Evolutionary conservation across 2,113 vertebrate genomes (phyloP), one percentile per base, ranked within the genome.

Genomic region (Notechis scutatus): DNA sequence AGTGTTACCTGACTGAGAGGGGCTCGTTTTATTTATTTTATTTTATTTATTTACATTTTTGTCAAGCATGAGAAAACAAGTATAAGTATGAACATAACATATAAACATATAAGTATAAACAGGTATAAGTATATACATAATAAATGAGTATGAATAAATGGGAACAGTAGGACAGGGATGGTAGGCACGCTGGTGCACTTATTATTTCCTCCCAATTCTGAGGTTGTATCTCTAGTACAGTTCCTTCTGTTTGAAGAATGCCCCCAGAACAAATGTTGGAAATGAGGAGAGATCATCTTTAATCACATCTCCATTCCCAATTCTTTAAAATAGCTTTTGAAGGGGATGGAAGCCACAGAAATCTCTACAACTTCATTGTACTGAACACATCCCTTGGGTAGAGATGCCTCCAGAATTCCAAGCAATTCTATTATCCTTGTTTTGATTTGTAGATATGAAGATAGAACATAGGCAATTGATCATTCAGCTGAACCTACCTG

Each of bases 401-500:
- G 14, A n/a, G 64, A 69, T 69, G 59, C 14, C 29, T 69, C 64
- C 64, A 34, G 4, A 69, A 69, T 69, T 64, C 24, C 92, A 81
- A 90, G 59, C 15, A 57, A 90, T 47, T 74, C 86, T n/a, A 45
- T 69, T 69, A n/a, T 91, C 10, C 9, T 23, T 47, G 21, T 47
- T 26, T 87, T 47, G 11, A 24, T 47, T 24, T 47, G 10, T 47
- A 47, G 3, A 39, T 15, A 69, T 29, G 50, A 55, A 14, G 3
- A 8, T 21, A 11, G 18, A 93, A 24, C 5, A 92, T 93, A 20
- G 7, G 4, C 0, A 1, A 9, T 45, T 0, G 0, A 11, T 57
- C 21, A 94, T 95, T 90, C 57, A 94, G 47, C 18, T 47, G 0
- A 64, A 52, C 93, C 21, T 14, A 81, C 26, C 56, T 91, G 90